Conservation (phyloP, 1,140 invertebrate species). For the Melitaea cinxia region DNA sequence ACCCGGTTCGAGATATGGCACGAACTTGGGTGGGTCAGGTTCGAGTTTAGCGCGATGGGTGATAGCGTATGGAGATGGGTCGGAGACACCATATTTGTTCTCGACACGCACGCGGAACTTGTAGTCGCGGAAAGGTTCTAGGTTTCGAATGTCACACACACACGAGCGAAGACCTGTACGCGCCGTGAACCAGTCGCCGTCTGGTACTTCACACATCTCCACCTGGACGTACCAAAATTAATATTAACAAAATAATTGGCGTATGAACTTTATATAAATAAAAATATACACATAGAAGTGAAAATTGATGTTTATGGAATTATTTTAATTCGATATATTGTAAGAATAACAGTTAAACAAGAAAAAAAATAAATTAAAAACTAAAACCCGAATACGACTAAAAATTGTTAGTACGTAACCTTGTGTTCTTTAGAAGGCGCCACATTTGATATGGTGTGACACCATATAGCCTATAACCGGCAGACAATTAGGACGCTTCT, state of each 20-base stretch:
- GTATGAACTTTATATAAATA: background rate
- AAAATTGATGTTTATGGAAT: too few relatives aligned
- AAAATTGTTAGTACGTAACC: too few relatives aligned
- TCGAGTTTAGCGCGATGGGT: conserved; percentile 91
- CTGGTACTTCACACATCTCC: conserved; percentile 95
- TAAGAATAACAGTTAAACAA: too few relatives aligned
- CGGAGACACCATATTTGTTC: conserved; percentile 98
- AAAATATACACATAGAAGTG: too few relatives aligned
- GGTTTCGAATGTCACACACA: conserved; percentile 91
- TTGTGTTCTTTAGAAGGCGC: too few relatives aligned
- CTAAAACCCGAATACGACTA: too few relatives aligned
- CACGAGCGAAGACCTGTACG: conserved; percentile 91
- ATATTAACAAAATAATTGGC: background rate
- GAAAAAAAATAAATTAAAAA: too few relatives aligned
- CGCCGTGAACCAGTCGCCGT: conserved; percentile 93
- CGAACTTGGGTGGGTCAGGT: conserved; percentile 89
- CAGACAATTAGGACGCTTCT: too few relatives aligned
- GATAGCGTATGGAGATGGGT: conserved; percentile 93
- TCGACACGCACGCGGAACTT: conserved; percentile 96
- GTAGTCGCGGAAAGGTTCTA: conserved; percentile 94
- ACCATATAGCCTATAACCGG: too few relatives aligned
- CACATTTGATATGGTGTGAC: too few relatives aligned
- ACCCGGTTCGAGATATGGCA: conserved; percentile 90
- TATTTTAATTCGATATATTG: too few relatives aligned
- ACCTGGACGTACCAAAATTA: conserved; percentile 74